phyloP scores from a whole-genome alignment of 1,140 invertebrate species.

The Lasaia peninsularis region DNA sequence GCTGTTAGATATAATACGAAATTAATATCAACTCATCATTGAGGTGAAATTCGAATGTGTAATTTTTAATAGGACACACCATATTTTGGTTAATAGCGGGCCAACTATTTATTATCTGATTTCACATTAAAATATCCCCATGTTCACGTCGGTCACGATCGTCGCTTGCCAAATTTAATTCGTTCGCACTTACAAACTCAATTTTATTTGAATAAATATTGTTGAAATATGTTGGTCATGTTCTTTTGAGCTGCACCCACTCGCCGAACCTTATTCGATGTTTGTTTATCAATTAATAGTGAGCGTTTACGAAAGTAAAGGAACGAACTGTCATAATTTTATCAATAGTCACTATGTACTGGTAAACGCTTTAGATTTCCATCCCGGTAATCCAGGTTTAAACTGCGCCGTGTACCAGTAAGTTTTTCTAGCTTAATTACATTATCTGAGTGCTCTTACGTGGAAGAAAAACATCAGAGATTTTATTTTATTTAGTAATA shows the following conservation, averaged over 20 bases:
- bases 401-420: too few species aligned
- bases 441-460: too few species aligned
- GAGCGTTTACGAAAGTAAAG: too few species aligned
- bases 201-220: conserved; percentile 16
- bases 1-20: conserved; percentile 10
- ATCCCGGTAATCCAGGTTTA: too few species aligned
- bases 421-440: too few species aligned
- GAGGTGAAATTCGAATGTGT: not conserved
- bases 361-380: too few species aligned
- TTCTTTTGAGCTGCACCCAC: conserved; percentile 13
- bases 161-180: conserved; percentile 14
- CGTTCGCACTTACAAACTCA: not conserved
- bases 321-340: too few species aligned
- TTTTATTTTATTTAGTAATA: too few species aligned
- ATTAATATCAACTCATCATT: conserved; percentile 5
- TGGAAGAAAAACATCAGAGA: too few species aligned
- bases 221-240: conserved; percentile 3
- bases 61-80: conserved; percentile 4
- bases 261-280: not conserved
- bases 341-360: too few species aligned
- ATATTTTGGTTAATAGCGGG: conserved; percentile 7
- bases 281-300: not conserved
- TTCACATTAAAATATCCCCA: conserved; percentile 13
- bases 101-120: conserved; percentile 7
- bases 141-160: conserved; percentile 11